phyloP scores from a whole-genome alignment of 2,113 vertebrate genomes.

The Donacobius atricapilla region DNA sequence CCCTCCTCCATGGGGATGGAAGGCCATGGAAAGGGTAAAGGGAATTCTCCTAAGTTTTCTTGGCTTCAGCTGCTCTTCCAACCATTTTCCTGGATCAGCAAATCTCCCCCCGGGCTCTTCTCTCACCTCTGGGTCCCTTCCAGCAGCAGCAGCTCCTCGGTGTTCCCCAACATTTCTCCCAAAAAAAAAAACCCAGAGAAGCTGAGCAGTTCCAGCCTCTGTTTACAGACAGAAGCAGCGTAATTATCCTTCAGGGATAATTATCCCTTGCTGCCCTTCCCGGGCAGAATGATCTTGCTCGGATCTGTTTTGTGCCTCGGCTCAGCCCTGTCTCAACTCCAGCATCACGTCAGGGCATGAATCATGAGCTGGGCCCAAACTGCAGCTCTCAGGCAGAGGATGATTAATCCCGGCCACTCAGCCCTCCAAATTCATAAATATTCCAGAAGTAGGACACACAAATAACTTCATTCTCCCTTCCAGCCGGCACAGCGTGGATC shows the following conservation, averaged over 20 bases:
- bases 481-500: rapidly evolving
- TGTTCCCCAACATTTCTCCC: background rate
- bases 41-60: background rate
- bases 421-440: background rate
- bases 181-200: background rate
- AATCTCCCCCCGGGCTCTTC: background rate
- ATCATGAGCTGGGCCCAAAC: background rate
- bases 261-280: background rate
- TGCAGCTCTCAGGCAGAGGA: background rate
- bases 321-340: background rate
- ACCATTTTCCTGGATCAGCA: rapidly evolving
- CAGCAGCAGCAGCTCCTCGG: rapidly evolving
- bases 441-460: background rate
- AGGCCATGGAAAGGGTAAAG: background rate
- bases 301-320: rapidly evolving
- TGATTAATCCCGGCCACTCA: background rate
- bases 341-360: background rate
- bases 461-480: background rate
- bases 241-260: background rate
- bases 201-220: background rate
- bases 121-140: background rate
- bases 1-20: background rate
- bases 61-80: background rate
- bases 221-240: background rate
- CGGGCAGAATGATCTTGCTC: background rate